Base-by-base conservation (phyloP, 2,888 invertebrate species). In the Penaeus monodon region DNA sequence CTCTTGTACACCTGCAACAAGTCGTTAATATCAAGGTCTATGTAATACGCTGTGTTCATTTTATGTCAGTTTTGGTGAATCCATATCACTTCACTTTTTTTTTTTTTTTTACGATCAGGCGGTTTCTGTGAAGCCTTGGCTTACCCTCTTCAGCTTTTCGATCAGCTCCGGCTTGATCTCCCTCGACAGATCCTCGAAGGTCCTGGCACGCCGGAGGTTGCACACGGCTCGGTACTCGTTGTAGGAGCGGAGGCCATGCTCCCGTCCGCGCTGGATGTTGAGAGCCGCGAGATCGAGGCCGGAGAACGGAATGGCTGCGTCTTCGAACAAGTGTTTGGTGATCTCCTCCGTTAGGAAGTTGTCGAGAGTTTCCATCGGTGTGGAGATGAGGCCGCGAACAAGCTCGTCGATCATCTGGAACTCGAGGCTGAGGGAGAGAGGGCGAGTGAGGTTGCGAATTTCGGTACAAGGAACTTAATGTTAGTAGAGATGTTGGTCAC, bases 191-290 rank as follows among this genome's bases (percentile, higher is more conserved):
- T 99, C 98, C 84, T 97, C 96, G 93, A 98, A 98, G 0, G 94
- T 95, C 0, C 94, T 94, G 0, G 98, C 98, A 85, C 96, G 94
- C 92, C 96, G 97, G 90, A 98, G 92, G 91, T 98, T 98, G 91
- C 98, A 98, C 14, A 97, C 94, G 0, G 96, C 96, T 89, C 89
- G 94, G 93, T 97, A 98, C 92, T 96, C 96, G 92, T 98, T 98
- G 92, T 98, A 98, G 0, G 96, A 95, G 0, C 96, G 96, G 65
- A 98, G 93, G 0, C 97, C 98, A 91, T 98, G 97, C 92, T 98
- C 97, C 91, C 97, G 94, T 1, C 91, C 91, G 73, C 91, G 77
- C 88, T 91, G 91, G 33, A 91, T 91, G 89, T 91, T 91, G 49
- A 91, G 88, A 2, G 91, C 90, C 4, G 90, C 91, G 77, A 91